Base-by-base conservation (phyloP, 2,888 invertebrate species). In the Tetanocera ferruginea region DNA sequence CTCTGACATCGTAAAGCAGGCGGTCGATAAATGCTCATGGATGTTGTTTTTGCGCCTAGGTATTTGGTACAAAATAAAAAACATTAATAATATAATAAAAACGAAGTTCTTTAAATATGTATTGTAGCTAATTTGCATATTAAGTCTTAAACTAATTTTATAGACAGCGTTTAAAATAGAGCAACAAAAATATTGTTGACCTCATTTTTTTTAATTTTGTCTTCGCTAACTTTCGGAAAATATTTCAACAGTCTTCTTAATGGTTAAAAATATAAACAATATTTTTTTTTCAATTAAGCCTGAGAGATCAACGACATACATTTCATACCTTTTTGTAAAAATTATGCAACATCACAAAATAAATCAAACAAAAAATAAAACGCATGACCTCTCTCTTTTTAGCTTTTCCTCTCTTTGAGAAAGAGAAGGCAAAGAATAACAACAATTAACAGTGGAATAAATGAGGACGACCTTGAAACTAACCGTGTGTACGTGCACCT, bases 21-120 rank as follows among this genome's bases (percentile, higher is more conserved):
- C 79, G 92, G 92, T 81, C 91, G 88, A 84, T 92, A 92, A 75
- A 92, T 90, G 83, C 91, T 90, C 76, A 90, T 89, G 66, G 90
- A 87, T 80, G 86, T 86, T 64, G 87, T 85, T 84, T 88, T 88
- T 80, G 83, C 84, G 77, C 86, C 88, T 88, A 77, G 34, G 78
- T 14, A 1, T 49, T 49, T 2, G 49, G 19, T 23, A n/a, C n/a
- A n/a, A n/a, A 3, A 69, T 43, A 19, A 4, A n/a, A 5, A 1
- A 31, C 4, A n/a, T 17, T 66, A 14, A 6, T 60, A 19, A 6
- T 49, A 60, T 23, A 60, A 17, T 17, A 31, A 64, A 64, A 64
- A 3, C 6, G 5, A 28, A 60, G 52, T 77, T 23, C 31, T 51
- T 60, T 57, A 62, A 43, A 31, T 23, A 43, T 19, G 55, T 6